Evolutionary conservation across 1,140 invertebrate genomes (phyloP).

Genomic region (Globodera rostochiensis): DNA sequence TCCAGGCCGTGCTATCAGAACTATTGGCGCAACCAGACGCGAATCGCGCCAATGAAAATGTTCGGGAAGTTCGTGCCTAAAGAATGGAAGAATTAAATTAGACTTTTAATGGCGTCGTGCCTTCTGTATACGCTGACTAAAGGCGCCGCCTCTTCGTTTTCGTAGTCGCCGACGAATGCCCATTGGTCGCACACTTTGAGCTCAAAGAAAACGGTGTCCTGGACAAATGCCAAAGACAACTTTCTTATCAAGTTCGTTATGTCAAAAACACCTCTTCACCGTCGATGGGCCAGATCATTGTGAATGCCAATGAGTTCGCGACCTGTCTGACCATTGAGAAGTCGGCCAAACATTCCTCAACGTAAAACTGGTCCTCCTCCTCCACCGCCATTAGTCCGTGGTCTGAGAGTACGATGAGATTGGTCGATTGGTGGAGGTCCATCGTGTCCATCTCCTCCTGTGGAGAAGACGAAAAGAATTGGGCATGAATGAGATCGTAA

Average conservation of each 20-base stretch:
- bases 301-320: conserved; percentile 61
- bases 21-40: conserved; percentile 57
- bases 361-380: conserved; percentile 62
- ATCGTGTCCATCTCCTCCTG: conserved; percentile 57
- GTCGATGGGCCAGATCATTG: conserved; percentile 57
- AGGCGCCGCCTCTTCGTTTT: conserved; percentile 55
- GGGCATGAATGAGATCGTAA: neutral
- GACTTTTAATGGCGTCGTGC: conserved; percentile 45
- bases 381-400: conserved; percentile 56
- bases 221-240: neutral
- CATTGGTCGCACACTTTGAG: conserved; percentile 65
- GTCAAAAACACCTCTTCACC: conserved; percentile 48
- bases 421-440: conserved; percentile 54
- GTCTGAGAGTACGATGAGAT: conserved; percentile 62
- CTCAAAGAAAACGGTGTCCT: conserved; percentile 52
- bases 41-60: conserved; percentile 55
- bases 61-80: conserved; percentile 56
- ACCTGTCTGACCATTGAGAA: conserved; percentile 57
- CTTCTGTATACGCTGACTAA: conserved; percentile 58
- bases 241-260: conserved; percentile 16
- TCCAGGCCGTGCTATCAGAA: conserved; percentile 60
- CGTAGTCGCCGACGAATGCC: conserved; percentile 59
- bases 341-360: conserved; percentile 63
- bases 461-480: conserved; percentile 4
- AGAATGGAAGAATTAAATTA: conserved; percentile 13